Base-by-base conservation (phyloP, 2,113 vertebrate species). In the Pedetes capensis region DNA sequence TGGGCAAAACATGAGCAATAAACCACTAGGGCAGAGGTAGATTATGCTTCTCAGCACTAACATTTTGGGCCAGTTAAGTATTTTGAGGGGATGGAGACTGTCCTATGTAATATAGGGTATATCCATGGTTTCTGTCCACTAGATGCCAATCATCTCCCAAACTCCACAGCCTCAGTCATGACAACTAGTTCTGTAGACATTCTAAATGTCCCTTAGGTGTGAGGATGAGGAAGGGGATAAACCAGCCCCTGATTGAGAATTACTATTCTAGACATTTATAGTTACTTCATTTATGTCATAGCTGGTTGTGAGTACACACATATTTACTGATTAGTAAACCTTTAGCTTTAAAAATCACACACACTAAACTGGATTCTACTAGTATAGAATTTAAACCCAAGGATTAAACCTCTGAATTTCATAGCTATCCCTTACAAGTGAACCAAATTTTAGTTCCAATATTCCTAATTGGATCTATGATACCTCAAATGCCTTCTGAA, bases 151-250 rank as follows among this genome's bases (percentile, higher is more conserved):
- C 25, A 39, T 0, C 5, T 14, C 11, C 37, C 16, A 51, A 7
- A 29, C 3, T 8, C 1, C 1, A 32, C 16, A 22, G 2, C 18
- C 25, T 57, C 17, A 29, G 27, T 59, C n/a, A 59, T 63, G 64
- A 47, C 63, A 55, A 61, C 9, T 8, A 1, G 51, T 27, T 55
- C 23, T 74, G 12, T 47, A 89, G 76, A 55, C 27, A 80, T 37
- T 59, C 12, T 17, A 55, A 82, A 37, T 25, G 64, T 49, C 59
- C 20, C 4, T 3, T 3, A 13, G 12, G 53, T 42, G 3, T 8
- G 17, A 5, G 7, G 42, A 1, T 12, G n/a, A 3, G 4, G 5
- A 13, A 42, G 5, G 9, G 17, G 20, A 2, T 0, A 59, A 32
- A 53, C 49, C 27, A 47, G 7, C 2, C 29, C 37, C 3, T 7